Evolutionary conservation across 2,797 vertebrate genomes (phyloP).

Genomic region (Lepus townsendii): DNA sequence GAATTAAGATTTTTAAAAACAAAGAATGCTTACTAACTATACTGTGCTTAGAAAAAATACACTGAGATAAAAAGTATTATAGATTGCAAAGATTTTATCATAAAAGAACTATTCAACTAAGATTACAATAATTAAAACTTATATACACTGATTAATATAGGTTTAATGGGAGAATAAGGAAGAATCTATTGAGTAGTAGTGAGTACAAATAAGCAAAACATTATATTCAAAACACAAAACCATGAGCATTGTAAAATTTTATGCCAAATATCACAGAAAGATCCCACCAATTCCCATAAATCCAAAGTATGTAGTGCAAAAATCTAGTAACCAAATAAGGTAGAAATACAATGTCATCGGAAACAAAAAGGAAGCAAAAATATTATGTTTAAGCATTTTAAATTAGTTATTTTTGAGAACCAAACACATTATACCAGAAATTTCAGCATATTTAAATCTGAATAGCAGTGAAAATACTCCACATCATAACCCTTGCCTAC

Average conservation of each 20-base stretch:
- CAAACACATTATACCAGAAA: not conserved
- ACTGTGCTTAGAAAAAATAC: not conserved
- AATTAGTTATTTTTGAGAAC: not conserved
- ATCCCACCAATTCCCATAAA: not conserved
- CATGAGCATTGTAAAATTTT: not conserved
- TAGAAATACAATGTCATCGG: not conserved
- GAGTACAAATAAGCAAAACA: not conserved
- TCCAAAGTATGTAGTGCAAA: not conserved
- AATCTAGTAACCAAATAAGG: conserved; percentile 35
- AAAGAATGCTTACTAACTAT: not conserved
- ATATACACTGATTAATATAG: not conserved
- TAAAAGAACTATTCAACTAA: not conserved
- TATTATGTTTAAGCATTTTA: not conserved
- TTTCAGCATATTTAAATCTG: not conserved
- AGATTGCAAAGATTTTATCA: not conserved
- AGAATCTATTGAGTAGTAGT: not conserved
- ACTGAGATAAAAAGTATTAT: not conserved
- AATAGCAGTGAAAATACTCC: not conserved
- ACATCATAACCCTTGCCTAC: not conserved
- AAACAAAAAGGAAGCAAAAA: not conserved
- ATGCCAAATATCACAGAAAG: not conserved
- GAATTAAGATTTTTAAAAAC: not conserved
- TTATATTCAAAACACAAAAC: not conserved
- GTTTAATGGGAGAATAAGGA: not conserved
- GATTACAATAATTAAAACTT: not conserved